Conservation (phyloP, 1,140 invertebrate genomes). For the Drosophila santomea region DNA sequence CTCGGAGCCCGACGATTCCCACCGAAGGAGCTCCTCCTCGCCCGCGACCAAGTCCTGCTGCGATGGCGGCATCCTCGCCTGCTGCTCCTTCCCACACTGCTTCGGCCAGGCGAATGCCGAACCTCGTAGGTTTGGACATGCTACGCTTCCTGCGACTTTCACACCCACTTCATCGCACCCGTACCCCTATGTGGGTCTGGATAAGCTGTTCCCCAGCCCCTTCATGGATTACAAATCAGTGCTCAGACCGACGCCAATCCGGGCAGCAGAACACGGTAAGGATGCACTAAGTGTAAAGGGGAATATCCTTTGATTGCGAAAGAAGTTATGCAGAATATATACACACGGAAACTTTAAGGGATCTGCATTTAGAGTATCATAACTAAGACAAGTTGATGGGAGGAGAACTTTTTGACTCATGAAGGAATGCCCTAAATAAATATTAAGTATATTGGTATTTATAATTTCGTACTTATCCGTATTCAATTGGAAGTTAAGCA, state of each 20-base stretch:
- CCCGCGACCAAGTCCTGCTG: conserved; percentile 46
- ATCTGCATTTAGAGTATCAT: too few species aligned
- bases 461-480: too few species aligned
- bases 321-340: too few species aligned
- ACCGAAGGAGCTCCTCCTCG: neutral
- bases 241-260: conserved; percentile 69
- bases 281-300: neutral
- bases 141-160: conserved; percentile 10
- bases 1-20: conserved; percentile 43
- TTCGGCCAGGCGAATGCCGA: conserved; percentile 40
- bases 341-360: too few species aligned
- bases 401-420: too few species aligned
- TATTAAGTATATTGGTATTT: too few species aligned
- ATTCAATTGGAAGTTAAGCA: too few species aligned
- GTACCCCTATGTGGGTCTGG: conserved; percentile 50
- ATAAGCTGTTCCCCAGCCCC: conserved; percentile 64
- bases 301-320: neutral
- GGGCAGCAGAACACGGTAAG: conserved; percentile 70
- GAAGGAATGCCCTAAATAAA: too few species aligned
- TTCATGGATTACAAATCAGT: conserved; percentile 79
- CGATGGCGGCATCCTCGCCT: conserved; percentile 54
- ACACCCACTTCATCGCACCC: conserved; percentile 8
- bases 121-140: conserved; percentile 25
- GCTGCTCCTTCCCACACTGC: conserved; percentile 60
- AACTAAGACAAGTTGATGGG: too few species aligned